Evolutionary conservation across 2,113 vertebrate genomes (phyloP), one percentile per base, ranked within the genome.

Genomic region (Gnathochromis pfefferi): DNA sequence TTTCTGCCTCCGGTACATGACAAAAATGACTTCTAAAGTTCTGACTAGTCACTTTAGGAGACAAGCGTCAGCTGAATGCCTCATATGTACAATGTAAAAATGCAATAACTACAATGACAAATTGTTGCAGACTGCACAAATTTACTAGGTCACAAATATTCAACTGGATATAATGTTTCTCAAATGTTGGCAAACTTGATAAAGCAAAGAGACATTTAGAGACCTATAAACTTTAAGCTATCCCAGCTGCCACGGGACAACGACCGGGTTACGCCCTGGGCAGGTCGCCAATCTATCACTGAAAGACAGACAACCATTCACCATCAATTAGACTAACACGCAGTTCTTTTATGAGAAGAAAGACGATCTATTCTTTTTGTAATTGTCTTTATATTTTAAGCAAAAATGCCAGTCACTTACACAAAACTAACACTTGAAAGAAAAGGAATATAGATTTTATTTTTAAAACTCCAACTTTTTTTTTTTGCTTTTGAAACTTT

Each of bases 401-500:
- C 65, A 23, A 26, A 73, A 7, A 3, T 0, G n/a, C 3, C 12
- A 1, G 38, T 6, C 38, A 45, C 68, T 63, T 40, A 23, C 1
- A 38, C 3, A 65, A 38, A 38, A n/a, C 10, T n/a, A 68, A 68
- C 60, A 68, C 33, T 65, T 65, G 4, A 38, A 38, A 65, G 60
- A 38, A 38, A 38, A 38, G 0, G 1, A 38, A 35, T 65, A 21
- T 3, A 0, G 33, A 68, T 38, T 21, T 68, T 21, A 38, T 21
- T 63, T 63, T 63, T 33, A 11, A 19, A 63, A 28, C 55, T 16
- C 13, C 26, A 58, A 28, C 7, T 58, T 31, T 17, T 16, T 63
- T 31, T 57, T 33, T 63, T 63, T 11, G 0, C n/a, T 42, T 42
- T 70, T 70, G n/a, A 70, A 40, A 9, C 35, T 42, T 42, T 40